phyloP scores from a whole-genome alignment of 2,888 invertebrate genomes.

The Anorthoa munda region DNA sequence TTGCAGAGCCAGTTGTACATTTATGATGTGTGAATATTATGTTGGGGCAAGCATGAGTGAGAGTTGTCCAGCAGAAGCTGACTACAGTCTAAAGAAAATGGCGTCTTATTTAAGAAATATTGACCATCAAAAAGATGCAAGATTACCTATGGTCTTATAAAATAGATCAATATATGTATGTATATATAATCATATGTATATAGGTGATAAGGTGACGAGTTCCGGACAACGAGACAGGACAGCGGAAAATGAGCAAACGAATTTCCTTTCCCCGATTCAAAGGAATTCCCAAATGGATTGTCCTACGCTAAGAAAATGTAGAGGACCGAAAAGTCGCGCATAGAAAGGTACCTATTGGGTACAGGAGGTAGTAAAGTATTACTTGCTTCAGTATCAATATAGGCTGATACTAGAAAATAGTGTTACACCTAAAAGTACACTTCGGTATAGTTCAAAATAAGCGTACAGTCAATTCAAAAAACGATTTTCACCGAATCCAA shows the following conservation, averaged over 20 bases:
- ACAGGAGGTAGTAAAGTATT: too few relatives aligned
- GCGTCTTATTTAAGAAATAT: background rate
- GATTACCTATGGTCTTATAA: background rate
- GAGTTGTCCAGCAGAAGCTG: background rate
- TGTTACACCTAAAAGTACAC: background rate
- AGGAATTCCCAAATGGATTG: constrained; percentile 9
- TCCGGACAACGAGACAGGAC: background rate
- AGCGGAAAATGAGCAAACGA: background rate
- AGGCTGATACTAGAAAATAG: background rate
- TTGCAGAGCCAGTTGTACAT: too few relatives aligned
- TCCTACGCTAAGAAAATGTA: background rate
- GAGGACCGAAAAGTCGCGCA: background rate
- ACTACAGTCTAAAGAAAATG: background rate
- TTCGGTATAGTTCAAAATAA: background rate
- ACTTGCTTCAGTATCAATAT: background rate
- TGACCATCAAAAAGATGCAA: background rate
- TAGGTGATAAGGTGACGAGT: background rate
- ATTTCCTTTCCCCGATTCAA: background rate
- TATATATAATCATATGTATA: too few relatives aligned
- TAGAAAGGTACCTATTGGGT: background rate
- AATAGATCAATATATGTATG: too few relatives aligned
- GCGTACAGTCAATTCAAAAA: background rate
- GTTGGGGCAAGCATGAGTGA: too few relatives aligned
- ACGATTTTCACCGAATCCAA: background rate
- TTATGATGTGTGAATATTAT: too few relatives aligned